Evolutionary conservation across 2,888 invertebrate species (phyloP), one percentile per base, ranked within the genome.

Genomic region (Philopedon plagiatum): DNA sequence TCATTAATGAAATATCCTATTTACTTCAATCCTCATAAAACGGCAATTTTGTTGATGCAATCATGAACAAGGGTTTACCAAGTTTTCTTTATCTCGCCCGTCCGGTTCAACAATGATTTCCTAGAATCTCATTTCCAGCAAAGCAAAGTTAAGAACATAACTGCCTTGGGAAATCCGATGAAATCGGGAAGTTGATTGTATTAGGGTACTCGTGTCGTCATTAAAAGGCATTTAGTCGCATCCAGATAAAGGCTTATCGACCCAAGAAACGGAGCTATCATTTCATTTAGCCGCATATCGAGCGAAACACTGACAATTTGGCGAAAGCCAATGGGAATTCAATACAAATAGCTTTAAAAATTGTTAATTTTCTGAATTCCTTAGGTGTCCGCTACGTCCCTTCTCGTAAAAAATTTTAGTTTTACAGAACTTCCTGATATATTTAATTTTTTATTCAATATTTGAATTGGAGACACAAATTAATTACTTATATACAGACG

Each of bases 191-290:
- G 29, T 54, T 61, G 62, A 69, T 54, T 54, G 62, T 62, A 57
- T 69, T 56, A 69, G 69, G 69, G 26, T 57, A 62, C 62, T 62
- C 62, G 23, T 69, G 62, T 69, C 29, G 61, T 68, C 68, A 62
- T 69, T 69, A 69, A 54, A 46, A 69, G 56, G 44, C 69, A 56
- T 62, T 69, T 69, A 69, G 69, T 54, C 18, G 41, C 56, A 44
- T 26, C 69, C 18, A 54, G 69, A 62, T 69, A 69, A 54, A 46
- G 39, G 62, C 69, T 69, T 69, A 69, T 69, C 69, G 69, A 62
- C 44, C 37, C 32, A 15, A 41, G 51, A 54, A 54, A 26, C 51
- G 29, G 15, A 18, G 15, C 51, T 54, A 29, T 54, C 34, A 54
- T 69, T 69, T 62, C 62, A 44, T 56, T 66, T 66, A 58, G 39